phyloP scores from a whole-genome alignment of 2,113 vertebrate genomes.

The Alouatta palliata region DNA sequence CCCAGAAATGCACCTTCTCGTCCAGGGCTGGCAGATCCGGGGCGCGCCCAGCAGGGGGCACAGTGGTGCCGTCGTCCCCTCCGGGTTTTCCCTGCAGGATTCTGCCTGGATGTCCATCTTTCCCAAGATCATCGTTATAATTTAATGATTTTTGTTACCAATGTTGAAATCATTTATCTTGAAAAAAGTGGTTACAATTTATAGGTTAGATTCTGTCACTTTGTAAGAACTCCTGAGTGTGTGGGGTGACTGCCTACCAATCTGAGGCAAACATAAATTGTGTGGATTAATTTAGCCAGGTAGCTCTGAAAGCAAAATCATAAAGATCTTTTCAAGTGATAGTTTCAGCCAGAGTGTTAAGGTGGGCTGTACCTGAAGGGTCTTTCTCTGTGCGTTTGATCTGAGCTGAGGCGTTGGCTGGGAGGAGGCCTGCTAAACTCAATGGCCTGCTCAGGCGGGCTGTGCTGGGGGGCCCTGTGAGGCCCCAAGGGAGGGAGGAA shows the following conservation, averaged over 20 bases:
- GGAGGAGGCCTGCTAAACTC: background rate
- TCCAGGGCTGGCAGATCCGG: background rate
- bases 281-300: rapidly evolving
- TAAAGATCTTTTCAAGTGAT: background rate
- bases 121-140: background rate
- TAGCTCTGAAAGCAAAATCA: background rate
- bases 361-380: background rate
- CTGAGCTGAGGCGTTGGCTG: background rate
- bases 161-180: background rate
- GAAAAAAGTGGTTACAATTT: background rate
- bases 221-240: background rate
- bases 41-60: slow-evolving; percentile 16
- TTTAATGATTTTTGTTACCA: background rate
- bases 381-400: background rate
- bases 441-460: no score
- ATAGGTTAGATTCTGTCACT: background rate
- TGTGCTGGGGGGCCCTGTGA: background rate
- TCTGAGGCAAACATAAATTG: no score
- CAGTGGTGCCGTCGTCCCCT: rapidly evolving
- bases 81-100: rapidly evolving
- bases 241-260: no score
- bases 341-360: no score
- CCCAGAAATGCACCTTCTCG: background rate
- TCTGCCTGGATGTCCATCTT: background rate
- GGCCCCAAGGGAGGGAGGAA: background rate